These are phyloP conservation scores for Plectrocnemia conspersa DNA, from an alignment of 1,140 invertebrate species.

Conservation along the genomic window DNA sequence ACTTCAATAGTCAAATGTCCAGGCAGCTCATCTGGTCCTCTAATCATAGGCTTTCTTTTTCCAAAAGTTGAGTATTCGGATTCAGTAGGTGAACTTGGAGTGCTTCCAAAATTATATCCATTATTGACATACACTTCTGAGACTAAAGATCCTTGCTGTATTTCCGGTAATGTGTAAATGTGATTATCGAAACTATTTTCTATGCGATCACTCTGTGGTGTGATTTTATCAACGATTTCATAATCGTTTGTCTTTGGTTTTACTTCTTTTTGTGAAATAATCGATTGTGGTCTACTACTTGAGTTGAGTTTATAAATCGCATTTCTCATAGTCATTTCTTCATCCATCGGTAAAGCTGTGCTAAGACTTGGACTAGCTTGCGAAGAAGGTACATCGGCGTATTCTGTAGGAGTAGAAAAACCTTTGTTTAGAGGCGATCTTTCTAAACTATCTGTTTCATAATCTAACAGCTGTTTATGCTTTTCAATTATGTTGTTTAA, in stretches of 20 bases:
- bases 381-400: conserved; percentile 57
- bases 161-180: conserved; percentile 31
- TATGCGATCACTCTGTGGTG: background rate
- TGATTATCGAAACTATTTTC: conserved; percentile 30
- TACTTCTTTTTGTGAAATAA: conserved; percentile 50
- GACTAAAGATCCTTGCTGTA: conserved; percentile 57
- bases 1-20: conserved; percentile 75
- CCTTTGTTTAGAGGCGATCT: conserved; percentile 52
- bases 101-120: conserved; percentile 63
- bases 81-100: conserved; percentile 54
- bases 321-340: conserved; percentile 72
- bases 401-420: conserved; percentile 60
- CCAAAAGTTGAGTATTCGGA: conserved; percentile 59
- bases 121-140: conserved; percentile 76
- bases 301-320: conserved; percentile 58
- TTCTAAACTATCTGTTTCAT: conserved; percentile 77
- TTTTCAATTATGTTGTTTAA: conserved; percentile 21
- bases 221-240: conserved; percentile 42
- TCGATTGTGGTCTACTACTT: conserved; percentile 55
- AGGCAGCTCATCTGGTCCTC: conserved; percentile 55
- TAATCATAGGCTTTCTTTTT: conserved; percentile 51
- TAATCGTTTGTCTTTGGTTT: conserved; percentile 50
- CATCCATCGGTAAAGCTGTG: conserved; percentile 66
- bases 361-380: conserved; percentile 66
- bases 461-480: conserved; percentile 50